phyloP scores from a whole-genome alignment of 2,113 vertebrate genomes.

The Vireo altiloquus region DNA sequence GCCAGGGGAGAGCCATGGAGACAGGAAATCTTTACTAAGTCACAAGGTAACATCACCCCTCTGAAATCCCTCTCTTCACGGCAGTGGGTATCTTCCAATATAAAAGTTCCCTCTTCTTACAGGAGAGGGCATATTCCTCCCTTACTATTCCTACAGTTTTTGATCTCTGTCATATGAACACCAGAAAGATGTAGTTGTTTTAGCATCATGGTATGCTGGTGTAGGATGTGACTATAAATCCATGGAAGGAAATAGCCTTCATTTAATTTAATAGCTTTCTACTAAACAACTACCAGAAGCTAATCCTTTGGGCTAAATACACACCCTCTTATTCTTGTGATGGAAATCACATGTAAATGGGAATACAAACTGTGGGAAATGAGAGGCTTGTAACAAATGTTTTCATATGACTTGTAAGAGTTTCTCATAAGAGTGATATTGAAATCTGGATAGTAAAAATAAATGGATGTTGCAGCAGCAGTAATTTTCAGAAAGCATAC shows the following conservation, averaged over 20 bases:
- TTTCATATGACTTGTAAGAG: neutral
- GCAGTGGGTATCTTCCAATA: accelerated
- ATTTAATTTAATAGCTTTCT: neutral
- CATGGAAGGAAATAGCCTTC: neutral
- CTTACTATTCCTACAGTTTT: neutral
- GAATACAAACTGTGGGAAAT: neutral
- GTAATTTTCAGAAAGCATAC: neutral
- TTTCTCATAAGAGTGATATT: neutral
- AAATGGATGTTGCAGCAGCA: neutral
- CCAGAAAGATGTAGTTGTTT: neutral
- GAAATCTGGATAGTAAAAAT: neutral
- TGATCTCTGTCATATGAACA: neutral
- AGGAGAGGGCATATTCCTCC: conserved; percentile 2
- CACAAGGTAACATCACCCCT: neutral
- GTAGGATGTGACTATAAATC: neutral
- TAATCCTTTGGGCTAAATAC: neutral
- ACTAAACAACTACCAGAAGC: neutral
- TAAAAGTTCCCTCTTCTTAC: neutral
- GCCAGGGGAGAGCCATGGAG: neutral
- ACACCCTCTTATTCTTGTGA: neutral
- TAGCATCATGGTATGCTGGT: neutral
- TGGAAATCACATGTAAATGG: neutral
- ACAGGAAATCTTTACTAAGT: neutral
- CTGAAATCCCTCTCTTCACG: neutral
- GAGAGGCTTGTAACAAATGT: neutral